These are phyloP conservation scores for Nemotelus pantherinus DNA, from an alignment of 2,888 invertebrate genomes.

Conservation along the genomic window DNA sequence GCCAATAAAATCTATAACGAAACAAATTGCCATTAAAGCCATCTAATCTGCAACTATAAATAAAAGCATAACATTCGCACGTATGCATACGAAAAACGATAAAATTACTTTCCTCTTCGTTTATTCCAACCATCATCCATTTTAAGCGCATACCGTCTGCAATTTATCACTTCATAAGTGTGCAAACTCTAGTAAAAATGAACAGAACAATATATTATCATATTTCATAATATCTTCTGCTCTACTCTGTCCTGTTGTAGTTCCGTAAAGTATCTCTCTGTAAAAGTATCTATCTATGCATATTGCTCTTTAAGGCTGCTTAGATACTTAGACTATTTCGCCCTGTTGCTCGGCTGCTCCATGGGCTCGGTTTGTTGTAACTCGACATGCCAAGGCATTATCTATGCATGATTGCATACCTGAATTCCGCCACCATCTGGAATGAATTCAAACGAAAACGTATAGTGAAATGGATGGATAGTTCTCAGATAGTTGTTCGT, in stretches of 20 bases:
- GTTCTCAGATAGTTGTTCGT: no score
- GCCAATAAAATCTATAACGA: background rate
- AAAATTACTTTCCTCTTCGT: background rate
- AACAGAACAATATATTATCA: slow-evolving; percentile 28
- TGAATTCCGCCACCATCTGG: slow-evolving; percentile 38
- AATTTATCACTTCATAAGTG: slow-evolving; percentile 36
- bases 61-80: no score
- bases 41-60: background rate
- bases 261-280: background rate
- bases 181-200: slow-evolving; percentile 32
- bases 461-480: background rate
- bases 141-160: background rate
- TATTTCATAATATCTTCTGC: slow-evolving; percentile 26
- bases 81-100: no score
- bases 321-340: background rate
- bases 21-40: slow-evolving; percentile 20
- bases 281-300: slow-evolving; percentile 21
- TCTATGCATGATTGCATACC: slow-evolving; percentile 44
- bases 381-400: slow-evolving; percentile 23
- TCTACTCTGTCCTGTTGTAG: background rate
- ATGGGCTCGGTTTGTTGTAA: background rate
- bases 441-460: slow-evolving; percentile 21
- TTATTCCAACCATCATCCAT: background rate
- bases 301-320: background rate
- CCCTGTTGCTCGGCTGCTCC: slow-evolving; percentile 20